phyloP scores from a whole-genome alignment of 2,113 vertebrate species.

The Nerophis ophidion region DNA sequence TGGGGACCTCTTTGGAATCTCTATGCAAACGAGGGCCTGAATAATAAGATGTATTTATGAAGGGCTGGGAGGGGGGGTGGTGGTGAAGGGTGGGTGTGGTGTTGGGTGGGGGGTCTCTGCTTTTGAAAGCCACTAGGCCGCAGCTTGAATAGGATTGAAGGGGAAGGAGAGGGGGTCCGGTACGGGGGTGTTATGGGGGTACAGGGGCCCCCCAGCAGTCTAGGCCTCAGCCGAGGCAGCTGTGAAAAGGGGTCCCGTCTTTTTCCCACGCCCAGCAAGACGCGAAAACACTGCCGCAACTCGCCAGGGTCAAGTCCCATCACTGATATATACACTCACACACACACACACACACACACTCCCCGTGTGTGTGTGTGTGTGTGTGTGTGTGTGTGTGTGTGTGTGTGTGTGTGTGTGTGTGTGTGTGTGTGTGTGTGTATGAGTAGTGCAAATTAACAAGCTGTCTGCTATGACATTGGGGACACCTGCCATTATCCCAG shows the following conservation, averaged over 20 bases:
- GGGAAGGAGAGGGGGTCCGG: conserved; percentile 28
- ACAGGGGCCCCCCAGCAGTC: conserved; percentile 70
- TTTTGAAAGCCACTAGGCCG: conserved; percentile 75
- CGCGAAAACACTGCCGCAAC: conserved; percentile 73
- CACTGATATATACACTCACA: conserved; percentile 78
- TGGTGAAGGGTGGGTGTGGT: conserved; percentile 46
- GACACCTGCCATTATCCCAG: conserved; percentile 68
- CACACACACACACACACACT: conserved; percentile 66
- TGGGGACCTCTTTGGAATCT: conserved; percentile 71
- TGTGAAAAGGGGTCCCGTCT: conserved; percentile 86
- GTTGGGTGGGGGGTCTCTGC: conserved; percentile 47
- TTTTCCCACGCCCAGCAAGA: conserved; percentile 91
- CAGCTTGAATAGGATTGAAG: conserved; percentile 69
- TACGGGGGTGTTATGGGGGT: conserved; percentile 52
- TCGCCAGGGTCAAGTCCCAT: conserved; percentile 83
- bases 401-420: conserved; percentile 52
- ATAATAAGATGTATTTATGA: conserved; percentile 87
- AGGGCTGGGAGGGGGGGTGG: conserved; percentile 70
- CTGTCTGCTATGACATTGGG: conserved; percentile 63
- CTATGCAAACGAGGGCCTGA: conserved; percentile 75
- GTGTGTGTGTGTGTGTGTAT: conserved; percentile 49
- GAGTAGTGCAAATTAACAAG: conserved; percentile 75
- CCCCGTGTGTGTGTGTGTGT: conserved; percentile 31
- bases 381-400: conserved; percentile 39
- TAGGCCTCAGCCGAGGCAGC: conserved; percentile 78